Conservation (phyloP, 2,797 vertebrate species). For the Geotria australis region DNA sequence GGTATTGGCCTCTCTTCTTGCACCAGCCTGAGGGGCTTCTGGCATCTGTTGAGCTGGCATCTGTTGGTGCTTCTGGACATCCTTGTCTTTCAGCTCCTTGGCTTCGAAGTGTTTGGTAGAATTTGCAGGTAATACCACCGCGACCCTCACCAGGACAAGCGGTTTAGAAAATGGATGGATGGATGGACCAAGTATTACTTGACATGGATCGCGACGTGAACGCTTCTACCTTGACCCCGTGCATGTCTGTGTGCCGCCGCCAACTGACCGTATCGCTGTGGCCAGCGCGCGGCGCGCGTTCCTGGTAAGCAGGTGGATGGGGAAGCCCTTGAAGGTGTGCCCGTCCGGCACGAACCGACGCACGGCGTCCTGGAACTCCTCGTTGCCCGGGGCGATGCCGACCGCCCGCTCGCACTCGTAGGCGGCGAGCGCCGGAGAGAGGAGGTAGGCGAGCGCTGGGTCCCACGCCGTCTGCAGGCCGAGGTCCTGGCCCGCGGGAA, state of each 20-base stretch:
- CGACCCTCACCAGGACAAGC: no score
- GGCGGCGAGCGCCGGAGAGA: conserved; percentile 56
- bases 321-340: conserved; percentile 93
- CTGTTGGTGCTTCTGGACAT: no score
- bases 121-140: no score
- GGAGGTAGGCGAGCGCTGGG: conserved; percentile 65
- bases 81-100: no score
- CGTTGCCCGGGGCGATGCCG: conserved; percentile 54
- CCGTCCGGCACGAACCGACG: conserved; percentile 64
- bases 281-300: conserved; percentile 60
- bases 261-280: conserved; percentile 39
- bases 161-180: no score
- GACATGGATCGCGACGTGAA: no score
- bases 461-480: conserved; percentile 61
- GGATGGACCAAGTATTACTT: no score
- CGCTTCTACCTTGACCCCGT: no score
- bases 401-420: conserved; percentile 68
- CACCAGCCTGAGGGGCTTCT: no score
- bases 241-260: not conserved
- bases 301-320: conserved; percentile 68
- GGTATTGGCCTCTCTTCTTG: no score
- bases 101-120: no score
- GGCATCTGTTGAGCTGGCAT: no score
- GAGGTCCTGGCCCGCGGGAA: conserved; percentile 26
- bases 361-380: conserved; percentile 82